Percentiles rank a stretch among this genome's conserved stretches.
These are phyloP conservation scores for Syngnathus typhle DNA, from an alignment of 2,113 vertebrate genomes.

Conservation along the genomic window DNA sequence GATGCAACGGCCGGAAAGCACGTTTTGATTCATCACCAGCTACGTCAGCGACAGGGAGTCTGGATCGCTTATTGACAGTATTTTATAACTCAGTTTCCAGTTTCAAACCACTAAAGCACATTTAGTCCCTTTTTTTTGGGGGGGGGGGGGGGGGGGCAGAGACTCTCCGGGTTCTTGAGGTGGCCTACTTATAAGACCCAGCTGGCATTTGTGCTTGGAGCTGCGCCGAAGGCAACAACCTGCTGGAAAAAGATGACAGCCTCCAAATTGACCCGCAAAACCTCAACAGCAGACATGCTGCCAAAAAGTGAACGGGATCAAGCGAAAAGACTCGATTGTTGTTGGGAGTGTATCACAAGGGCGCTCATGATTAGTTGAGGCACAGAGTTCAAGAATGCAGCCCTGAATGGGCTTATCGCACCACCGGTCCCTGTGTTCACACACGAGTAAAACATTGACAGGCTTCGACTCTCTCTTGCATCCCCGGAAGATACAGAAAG, in stretches of 20 bases:
- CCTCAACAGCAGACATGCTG: too few relatives aligned
- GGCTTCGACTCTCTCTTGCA: not conserved
- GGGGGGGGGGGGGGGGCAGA: not conserved
- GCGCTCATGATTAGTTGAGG: not conserved
- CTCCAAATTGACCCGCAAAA: not conserved
- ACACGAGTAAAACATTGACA: conserved; percentile 1
- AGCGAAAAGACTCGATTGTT: not conserved
- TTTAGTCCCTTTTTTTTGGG: too few relatives aligned
- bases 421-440: not conserved
- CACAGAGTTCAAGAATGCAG: not conserved
- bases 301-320: too few relatives aligned
- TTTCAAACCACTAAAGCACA: too few relatives aligned
- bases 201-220: not conserved
- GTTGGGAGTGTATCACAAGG: not conserved
- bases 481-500: not conserved
- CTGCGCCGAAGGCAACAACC: not conserved
- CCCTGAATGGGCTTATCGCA: not conserved
- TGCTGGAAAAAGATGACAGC: not conserved
- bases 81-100: too few relatives aligned
- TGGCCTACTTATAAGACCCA: not conserved
- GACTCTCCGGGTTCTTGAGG: not conserved
- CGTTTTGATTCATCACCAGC: too few relatives aligned
- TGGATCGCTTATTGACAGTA: too few relatives aligned
- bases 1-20: too few relatives aligned
- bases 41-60: too few relatives aligned